Evolutionary conservation across 2,888 invertebrate species (phyloP).

Genomic region (Philhelius pedissequus): DNA sequence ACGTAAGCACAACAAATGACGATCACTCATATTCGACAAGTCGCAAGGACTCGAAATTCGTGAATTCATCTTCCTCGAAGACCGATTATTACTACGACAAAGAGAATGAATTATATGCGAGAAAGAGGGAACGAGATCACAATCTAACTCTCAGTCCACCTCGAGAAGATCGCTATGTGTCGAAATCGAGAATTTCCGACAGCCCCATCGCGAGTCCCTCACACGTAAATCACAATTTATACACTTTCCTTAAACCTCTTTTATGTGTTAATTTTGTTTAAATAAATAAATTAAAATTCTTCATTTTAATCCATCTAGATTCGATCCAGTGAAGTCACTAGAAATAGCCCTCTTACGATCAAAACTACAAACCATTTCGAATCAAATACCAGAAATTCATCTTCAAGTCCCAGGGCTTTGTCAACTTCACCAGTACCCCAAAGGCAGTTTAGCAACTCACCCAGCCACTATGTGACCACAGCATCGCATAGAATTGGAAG

Average conservation of each 20-base stretch:
- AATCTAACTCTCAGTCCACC: slow-evolving; percentile 76
- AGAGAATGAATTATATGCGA: slow-evolving; percentile 77
- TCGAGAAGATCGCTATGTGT: slow-evolving; percentile 75
- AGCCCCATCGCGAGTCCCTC: slow-evolving; percentile 78
- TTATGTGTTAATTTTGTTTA: neutral
- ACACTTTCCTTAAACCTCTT: slow-evolving; percentile 30
- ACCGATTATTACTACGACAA: slow-evolving; percentile 78
- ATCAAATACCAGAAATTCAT: slow-evolving; percentile 74
- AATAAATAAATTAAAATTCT: neutral
- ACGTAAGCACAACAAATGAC: slow-evolving; percentile 73
- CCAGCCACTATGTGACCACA: slow-evolving; percentile 80
- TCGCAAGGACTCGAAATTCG: slow-evolving; percentile 75
- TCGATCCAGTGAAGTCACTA: slow-evolving; percentile 76
- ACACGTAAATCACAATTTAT: slow-evolving; percentile 75
- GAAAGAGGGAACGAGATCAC: slow-evolving; percentile 72
- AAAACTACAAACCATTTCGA: slow-evolving; percentile 78
- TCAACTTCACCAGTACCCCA: slow-evolving; percentile 76
- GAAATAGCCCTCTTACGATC: slow-evolving; percentile 78
- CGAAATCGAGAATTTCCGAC: slow-evolving; percentile 64
- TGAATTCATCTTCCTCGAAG: slow-evolving; percentile 72
- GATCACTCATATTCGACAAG: slow-evolving; percentile 74
- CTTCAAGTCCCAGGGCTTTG: slow-evolving; percentile 76
- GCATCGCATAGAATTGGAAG: slow-evolving; percentile 79
- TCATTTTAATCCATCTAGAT: slow-evolving; percentile 71
- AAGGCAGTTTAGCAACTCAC: slow-evolving; percentile 79